phyloP scores from a whole-genome alignment of 2,888 invertebrate genomes.

The Spicauda simplicius region DNA sequence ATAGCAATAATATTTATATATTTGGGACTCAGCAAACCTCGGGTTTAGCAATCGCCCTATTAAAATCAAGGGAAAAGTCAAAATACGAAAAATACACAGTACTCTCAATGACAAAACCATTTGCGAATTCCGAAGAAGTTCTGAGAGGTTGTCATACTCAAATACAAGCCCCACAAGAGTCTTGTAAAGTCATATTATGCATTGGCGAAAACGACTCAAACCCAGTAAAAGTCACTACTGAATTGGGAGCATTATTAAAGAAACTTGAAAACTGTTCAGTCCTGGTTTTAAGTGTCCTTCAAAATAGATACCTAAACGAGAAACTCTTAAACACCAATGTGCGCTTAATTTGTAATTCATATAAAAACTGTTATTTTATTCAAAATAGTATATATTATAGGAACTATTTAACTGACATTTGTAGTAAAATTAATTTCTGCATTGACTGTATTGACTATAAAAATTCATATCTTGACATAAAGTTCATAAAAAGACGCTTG shows the following conservation, averaged over 20 bases:
- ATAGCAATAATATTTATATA: neutral
- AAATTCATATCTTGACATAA: neutral
- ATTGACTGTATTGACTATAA: slow-evolving; percentile 6
- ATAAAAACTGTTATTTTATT: slow-evolving; percentile 12
- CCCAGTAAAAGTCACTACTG: slow-evolving; percentile 7
- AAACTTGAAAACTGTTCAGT: slow-evolving; percentile 5
- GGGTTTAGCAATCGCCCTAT: neutral
- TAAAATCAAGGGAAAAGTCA: slow-evolving; percentile 1
- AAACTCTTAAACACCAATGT: slow-evolving; percentile 8
- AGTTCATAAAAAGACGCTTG: slow-evolving; percentile 1
- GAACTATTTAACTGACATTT: slow-evolving; percentile 5
- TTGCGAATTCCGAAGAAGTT: slow-evolving; percentile 6
- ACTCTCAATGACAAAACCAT: slow-evolving; percentile 4
- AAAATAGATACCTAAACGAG: slow-evolving; percentile 4
- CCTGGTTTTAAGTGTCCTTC: neutral
- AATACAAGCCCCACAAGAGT: neutral
- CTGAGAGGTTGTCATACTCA: neutral
- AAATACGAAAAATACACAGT: neutral
- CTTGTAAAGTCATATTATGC: slow-evolving; percentile 9
- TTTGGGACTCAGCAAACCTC: slow-evolving; percentile 1
- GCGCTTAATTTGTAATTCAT: neutral
- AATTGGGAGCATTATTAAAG: slow-evolving; percentile 8
- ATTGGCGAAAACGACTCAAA: too few relatives aligned
- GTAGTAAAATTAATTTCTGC: slow-evolving; percentile 4
- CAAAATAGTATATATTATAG: neutral